Conservation (phyloP, 2,797 vertebrate genomes). For the Borostomias antarcticus region DNA sequence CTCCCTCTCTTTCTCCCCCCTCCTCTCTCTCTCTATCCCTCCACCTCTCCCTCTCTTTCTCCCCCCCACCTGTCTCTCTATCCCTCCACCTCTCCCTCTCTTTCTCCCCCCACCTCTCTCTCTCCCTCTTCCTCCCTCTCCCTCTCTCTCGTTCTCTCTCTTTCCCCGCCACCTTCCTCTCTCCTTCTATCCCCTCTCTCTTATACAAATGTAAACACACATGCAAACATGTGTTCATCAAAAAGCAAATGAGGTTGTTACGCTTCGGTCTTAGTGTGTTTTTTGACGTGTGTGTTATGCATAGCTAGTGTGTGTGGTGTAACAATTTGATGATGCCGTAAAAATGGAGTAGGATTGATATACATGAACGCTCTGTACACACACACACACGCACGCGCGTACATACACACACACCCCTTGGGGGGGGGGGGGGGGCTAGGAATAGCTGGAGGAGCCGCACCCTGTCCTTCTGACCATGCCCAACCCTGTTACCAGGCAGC, state of each 20-base stretch:
- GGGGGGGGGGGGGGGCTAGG: slow-evolving; percentile 50
- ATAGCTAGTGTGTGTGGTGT: too few relatives aligned
- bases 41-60: slow-evolving; percentile 6
- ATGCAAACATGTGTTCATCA: too few relatives aligned
- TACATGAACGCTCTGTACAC: slow-evolving; percentile 37
- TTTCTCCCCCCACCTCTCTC: too few relatives aligned
- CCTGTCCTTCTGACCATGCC: slow-evolving; percentile 52
- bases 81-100: too few relatives aligned
- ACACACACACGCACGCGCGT: slow-evolving; percentile 25
- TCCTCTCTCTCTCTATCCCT: not conserved
- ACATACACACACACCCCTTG: slow-evolving; percentile 32
- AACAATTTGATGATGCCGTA: too few relatives aligned
- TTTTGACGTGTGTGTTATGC: too few relatives aligned
- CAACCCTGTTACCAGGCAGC: slow-evolving; percentile 64
- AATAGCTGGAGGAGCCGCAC: slow-evolving; percentile 66
- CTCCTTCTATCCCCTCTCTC: not conserved
- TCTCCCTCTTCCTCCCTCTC: too few relatives aligned
- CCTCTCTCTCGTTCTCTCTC: not conserved
- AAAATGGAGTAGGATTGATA: too few relatives aligned
- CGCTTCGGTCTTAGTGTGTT: not conserved
- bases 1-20: not conserved
- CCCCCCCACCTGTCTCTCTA: not conserved
- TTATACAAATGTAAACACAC: not conserved
- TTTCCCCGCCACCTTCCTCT: too few relatives aligned
- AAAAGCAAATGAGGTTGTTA: too few relatives aligned